These are phyloP conservation scores for Capitulum mitella DNA, from an alignment of 2,888 invertebrate genomes.

Conservation along the genomic window DNA sequence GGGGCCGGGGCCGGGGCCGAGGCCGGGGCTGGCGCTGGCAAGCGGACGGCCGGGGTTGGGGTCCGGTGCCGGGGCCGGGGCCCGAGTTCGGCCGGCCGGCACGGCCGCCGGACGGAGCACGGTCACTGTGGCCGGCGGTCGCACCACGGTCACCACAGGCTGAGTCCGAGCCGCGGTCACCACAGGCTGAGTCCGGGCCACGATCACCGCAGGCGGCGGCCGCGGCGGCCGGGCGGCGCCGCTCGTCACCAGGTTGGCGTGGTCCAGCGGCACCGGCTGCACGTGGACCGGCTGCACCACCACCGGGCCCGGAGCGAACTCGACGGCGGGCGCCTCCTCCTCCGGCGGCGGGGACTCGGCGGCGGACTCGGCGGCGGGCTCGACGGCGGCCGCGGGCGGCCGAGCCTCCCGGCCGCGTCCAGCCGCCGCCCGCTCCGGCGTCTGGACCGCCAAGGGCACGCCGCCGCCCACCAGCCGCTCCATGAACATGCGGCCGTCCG, in stretches of 20 bases:
- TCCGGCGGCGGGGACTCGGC: neutral
- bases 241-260: neutral
- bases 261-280: neutral
- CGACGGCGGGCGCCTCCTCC: neutral
- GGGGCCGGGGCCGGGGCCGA: neutral
- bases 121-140: no score
- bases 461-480: neutral
- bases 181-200: neutral
- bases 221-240: neutral
- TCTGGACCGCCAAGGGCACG: neutral
- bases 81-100: neutral
- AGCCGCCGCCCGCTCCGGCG: no score
- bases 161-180: neutral
- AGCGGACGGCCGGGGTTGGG: neutral
- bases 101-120: no score
- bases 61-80: neutral
- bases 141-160: neutral
- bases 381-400: no score
- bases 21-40: neutral
- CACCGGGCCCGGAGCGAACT: neutral
- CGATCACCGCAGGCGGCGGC: neutral
- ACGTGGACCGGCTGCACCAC: neutral
- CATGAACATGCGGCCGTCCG: conserved; percentile 10
- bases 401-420: no score
- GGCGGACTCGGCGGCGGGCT: no score